Conservation (phyloP, 1,140 invertebrate genomes). For the Gonatopus flavifemur region DNA sequence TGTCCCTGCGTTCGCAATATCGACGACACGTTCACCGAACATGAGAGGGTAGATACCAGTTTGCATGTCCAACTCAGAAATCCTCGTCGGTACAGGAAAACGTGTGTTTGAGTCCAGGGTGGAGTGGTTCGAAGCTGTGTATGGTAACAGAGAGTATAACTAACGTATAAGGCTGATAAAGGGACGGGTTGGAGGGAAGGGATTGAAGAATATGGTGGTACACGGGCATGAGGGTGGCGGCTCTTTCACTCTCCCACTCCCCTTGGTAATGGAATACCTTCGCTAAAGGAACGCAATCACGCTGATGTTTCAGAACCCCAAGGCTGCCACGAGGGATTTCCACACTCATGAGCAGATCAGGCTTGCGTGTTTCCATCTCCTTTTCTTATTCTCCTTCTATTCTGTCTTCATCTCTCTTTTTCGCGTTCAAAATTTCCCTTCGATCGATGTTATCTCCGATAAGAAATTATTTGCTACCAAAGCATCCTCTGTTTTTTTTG, state of each 20-base stretch:
- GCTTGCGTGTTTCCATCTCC: conserved; percentile 38
- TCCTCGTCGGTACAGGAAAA: conserved; percentile 15
- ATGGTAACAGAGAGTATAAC: conserved; percentile 23
- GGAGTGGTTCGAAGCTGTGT: conserved; percentile 13
- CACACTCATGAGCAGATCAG: conserved; percentile 54
- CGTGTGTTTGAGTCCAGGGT: conserved; percentile 15
- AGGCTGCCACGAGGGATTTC: conserved; percentile 56
- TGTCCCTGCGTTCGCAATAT: conserved; percentile 8
- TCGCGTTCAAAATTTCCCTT: conserved; percentile 15
- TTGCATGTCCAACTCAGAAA: conserved; percentile 16
- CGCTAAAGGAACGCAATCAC: conserved; percentile 55
- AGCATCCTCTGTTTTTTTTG: too few species aligned
- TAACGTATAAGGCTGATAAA: background rate
- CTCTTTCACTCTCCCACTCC: too few species aligned
- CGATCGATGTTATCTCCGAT: too few species aligned
- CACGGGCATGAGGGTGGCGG: conserved; percentile 37
- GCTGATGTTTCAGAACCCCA: conserved; percentile 56
- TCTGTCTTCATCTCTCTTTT: conserved; percentile 15
- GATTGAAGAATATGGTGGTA: conserved; percentile 16
- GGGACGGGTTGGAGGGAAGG: conserved; percentile 3
- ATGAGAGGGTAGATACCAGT: conserved; percentile 18
- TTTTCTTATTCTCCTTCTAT: conserved; percentile 28
- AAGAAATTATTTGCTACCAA: too few species aligned
- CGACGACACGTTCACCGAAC: conserved; percentile 11
- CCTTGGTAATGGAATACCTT: conserved; percentile 57